Base-by-base conservation (phyloP, 2,797 vertebrate species). In the Helicolenus hilgendorfi region DNA sequence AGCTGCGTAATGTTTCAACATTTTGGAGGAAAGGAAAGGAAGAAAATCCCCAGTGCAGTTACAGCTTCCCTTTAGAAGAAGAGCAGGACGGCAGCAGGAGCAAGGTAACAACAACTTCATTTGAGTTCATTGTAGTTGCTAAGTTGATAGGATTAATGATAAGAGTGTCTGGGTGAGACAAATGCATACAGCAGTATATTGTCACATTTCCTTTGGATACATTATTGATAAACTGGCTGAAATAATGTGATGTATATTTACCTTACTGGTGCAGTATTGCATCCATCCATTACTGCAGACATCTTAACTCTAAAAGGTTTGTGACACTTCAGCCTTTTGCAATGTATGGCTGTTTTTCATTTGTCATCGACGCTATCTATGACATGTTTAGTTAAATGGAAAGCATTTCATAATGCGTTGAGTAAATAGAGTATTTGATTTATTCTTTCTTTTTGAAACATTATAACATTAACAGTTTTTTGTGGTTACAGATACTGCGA, bases 61-160 rank as follows among this genome's bases (percentile, higher is more conserved):
- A 56, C 45, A 71, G 68, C 79, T 77, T 84, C 38, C 62, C 38
- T 73, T 75, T 79, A 86, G 83, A 83, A 77, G 89, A 92, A 70
- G 33, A 78, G 59, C 75, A 84, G 75, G 56, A 75, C 71, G 71
- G 20, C 67, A 81, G 35, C 65, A 62, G 83, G 70, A 74, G 22
- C 62, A 87, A 88, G 84, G 85, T 91, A 95, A 92, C 45, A 24
- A 15, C 56, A 71, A 41, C 38, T 64, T 89, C 3, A 80, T 91
- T 74, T 76, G 33, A 87, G 55, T 77, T 81, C 11, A 81, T 29
- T 2, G 6, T 56, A 41, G 53, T 72, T 76, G 31, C 64, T 79
- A 24, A 79, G 63, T 38, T 78, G 13, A 80, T 81, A 33, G 10
- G 7, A 22, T 64, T 60, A 45, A 76, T 45, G 10, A 62, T 64